These are phyloP conservation scores for Enteromius thamalakanensis DNA, from an alignment of 2,797 vertebrate genomes.

Conservation along the genomic window DNA sequence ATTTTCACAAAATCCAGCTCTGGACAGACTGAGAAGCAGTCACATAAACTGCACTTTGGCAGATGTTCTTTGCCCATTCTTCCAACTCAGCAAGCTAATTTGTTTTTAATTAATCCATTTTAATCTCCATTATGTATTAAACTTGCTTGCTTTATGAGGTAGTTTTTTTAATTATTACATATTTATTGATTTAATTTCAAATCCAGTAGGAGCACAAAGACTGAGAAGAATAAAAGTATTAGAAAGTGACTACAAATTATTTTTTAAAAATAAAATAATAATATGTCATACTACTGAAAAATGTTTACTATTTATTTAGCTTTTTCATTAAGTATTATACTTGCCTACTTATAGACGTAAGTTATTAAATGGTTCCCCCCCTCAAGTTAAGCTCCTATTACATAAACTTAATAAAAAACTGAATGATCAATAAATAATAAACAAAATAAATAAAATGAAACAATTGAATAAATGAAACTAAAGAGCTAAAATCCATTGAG, in stretches of 20 bases:
- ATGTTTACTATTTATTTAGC: background rate
- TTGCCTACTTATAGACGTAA: background rate
- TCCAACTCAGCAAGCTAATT: background rate
- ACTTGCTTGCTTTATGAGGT: background rate
- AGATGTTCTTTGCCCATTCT: slow-evolving; percentile 5
- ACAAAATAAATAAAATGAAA: background rate
- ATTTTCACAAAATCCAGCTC: background rate
- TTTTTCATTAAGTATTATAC: background rate
- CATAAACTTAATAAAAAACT: too few species aligned
- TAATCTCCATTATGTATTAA: background rate
- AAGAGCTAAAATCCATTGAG: too few species aligned
- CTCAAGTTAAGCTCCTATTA: background rate
- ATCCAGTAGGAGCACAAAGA: background rate
- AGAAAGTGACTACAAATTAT: background rate
- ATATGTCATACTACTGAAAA: background rate
- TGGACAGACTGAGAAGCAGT: background rate
- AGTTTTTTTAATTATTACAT: background rate
- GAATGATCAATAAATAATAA: background rate
- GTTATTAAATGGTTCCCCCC: background rate
- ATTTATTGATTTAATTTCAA: background rate
- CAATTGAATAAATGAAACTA: background rate
- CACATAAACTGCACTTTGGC: background rate
- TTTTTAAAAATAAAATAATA: background rate
- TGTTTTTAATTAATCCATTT: background rate
- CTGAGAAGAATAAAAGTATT: background rate